phyloP scores from a whole-genome alignment of 1,140 invertebrate genomes.

The Drosophila mojavensis region DNA sequence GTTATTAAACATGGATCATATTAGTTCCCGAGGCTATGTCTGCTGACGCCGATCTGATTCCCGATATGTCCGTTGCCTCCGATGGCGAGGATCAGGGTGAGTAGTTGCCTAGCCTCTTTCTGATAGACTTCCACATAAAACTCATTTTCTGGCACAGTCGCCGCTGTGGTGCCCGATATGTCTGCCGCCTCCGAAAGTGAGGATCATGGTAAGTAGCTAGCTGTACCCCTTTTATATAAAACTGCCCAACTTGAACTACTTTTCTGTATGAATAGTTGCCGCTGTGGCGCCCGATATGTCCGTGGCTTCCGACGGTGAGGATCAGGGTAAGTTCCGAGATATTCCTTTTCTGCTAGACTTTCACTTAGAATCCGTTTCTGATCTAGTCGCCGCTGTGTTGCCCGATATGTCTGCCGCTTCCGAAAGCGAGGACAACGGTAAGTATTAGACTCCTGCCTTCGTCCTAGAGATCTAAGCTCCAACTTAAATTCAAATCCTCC shows the following conservation, averaged over 20 bases:
- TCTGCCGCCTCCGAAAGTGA: conserved; percentile 48
- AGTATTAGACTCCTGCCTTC: background rate
- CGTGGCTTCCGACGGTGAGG: no score
- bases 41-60: conserved; percentile 34
- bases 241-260: no score
- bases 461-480: background rate
- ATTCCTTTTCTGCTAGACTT: no score
- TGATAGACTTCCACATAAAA: no score
- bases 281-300: conserved; percentile 17
- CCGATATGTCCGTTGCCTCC: no score
- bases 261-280: background rate
- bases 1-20: background rate
- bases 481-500: background rate
- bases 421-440: background rate
- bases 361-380: no score
- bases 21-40: background rate
- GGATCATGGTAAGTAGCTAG: background rate
- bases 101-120: no score
- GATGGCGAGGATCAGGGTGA: no score
- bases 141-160: no score
- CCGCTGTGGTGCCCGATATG: conserved; percentile 34
- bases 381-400: background rate
- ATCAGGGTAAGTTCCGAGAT: no score
- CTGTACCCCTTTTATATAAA: background rate
- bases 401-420: conserved; percentile 49